Base-by-base conservation (phyloP, 2,797 vertebrate species). In the Staurois parvus region DNA sequence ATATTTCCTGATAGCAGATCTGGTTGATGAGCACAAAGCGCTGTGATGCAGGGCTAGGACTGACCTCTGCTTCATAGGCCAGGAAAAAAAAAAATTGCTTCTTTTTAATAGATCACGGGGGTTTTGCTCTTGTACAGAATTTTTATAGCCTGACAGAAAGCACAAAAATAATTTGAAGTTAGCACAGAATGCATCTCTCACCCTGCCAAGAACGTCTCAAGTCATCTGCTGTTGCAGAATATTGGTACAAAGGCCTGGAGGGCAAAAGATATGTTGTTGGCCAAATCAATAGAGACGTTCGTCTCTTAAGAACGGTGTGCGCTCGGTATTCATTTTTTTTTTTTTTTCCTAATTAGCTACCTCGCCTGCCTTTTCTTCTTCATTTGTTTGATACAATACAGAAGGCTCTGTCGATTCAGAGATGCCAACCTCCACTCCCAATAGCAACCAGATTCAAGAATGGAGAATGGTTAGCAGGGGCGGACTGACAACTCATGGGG, bases 121-220 rank as follows among this genome's bases (percentile, higher is more conserved):
- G 48, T n/a, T 67, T 42, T 67, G 26, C 40, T 42, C 26, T 68
- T 7, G 21, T 37, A 26, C 4, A 29, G 19, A 12, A 52, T 52
- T 75, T 76, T 19, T 24, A 75, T 75, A 29, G 40, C 72, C 15
- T 59, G 9, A 79, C 10, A 10, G 13, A 28, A 77, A 80, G 78
- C 78, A 80, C 78, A 80, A 70, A 52, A 69, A 30, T 17, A 32
- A 48, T 15, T 30, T 15, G 28, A 26, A 42, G 21, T 26, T 11
- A 67, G 78, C 67, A 79, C 52, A 79, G 40, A 6, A 21, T 28
- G 24, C n/a, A 42, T 42, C n/a, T n/a, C 2, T 42, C 37, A 28
- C 24, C 21, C n/a, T 42, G 19, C 21, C 70, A 72, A 26, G 70
- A 26, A 13, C 21, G 29, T 13, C 15, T 37, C 9, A 48, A 17